Percentiles rank a stretch among this genome's conserved stretches.
Evolutionary conservation across 1,140 invertebrate species (phyloP).

Genomic region (Matsumurasca onukii): DNA sequence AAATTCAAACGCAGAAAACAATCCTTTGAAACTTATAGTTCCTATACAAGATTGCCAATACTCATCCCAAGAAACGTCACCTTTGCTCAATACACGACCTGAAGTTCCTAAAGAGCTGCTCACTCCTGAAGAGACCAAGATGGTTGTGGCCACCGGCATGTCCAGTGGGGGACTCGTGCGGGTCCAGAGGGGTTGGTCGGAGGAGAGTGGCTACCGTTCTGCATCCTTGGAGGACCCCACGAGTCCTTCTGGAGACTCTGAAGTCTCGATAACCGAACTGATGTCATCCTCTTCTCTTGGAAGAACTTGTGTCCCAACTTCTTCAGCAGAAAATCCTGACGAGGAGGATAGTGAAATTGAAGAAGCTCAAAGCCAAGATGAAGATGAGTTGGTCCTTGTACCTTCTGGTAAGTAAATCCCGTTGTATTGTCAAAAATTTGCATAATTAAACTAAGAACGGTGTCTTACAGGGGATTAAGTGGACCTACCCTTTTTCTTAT

Average conservation of each 20-base stretch:
- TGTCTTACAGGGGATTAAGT: too few relatives aligned
- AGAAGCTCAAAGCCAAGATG: constrained; percentile 38
- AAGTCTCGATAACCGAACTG: constrained; percentile 3
- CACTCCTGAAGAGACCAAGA: constrained; percentile 9
- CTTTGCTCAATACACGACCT: too few relatives aligned
- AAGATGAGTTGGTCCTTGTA: constrained; percentile 44
- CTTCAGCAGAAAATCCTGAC: neutral
- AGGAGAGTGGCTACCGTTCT: constrained; percentile 28
- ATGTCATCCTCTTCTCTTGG: neutral
- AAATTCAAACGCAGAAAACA: too few relatives aligned
- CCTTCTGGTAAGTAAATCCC: constrained; percentile 44
- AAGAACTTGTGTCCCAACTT: neutral
- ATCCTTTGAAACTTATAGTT: too few relatives aligned
- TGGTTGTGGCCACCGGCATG: constrained; percentile 9
- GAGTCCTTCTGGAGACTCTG: constrained; percentile 5
- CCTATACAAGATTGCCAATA: too few relatives aligned
- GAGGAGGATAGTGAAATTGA: constrained; percentile 24
- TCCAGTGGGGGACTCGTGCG: constrained; percentile 27
- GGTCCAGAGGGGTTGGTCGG: constrained; percentile 33
- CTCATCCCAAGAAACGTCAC: too few relatives aligned
- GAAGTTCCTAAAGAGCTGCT: too few relatives aligned
- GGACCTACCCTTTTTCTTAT: too few relatives aligned
- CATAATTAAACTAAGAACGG: too few relatives aligned
- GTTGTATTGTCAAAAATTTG: too few relatives aligned
- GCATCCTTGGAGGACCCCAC: neutral